Base-by-base conservation (phyloP, 2,113 vertebrate species). In the Urocolius indicus region DNA sequence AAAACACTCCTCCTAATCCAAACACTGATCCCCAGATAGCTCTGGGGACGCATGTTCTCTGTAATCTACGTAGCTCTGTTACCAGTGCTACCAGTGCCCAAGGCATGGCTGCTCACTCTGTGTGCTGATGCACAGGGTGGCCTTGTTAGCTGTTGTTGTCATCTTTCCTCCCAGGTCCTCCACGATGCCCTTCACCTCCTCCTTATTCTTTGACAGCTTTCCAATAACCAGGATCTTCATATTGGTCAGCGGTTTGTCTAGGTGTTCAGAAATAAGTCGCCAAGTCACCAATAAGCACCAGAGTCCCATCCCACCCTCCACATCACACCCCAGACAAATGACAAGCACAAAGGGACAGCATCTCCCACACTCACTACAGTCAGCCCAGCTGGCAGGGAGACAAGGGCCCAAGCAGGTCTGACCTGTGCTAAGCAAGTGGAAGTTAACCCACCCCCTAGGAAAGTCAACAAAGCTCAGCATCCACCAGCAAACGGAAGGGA, bases 131-230 rank as follows among this genome's bases (percentile, higher is more conserved):
- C 99, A 99, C 68, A 99, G 87, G 4, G 97, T 97, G 43, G 99
- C 99, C 95, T 99, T 99, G 96, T 81, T 98, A 87, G 97, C 98
- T 0, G 98, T 97, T 9, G 98, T 84, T 0, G 98, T 99, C 66
- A 99, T 96, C 97, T 99, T 99, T 45, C 99, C 99, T 34, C 99
- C 99, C 30, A 99, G 91, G 22, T 98, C 98, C 95, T 99, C 99
- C 18, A 99, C 97, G 3, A 49, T 58, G 43, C 95, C 87, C 95
- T 99, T 99, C 83, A 99, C 84, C 49, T 99, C 99, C 13, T 99
- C 99, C 95, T 99, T 99, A 97, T 98, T 99, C 97, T 98, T 99
- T 3, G 95, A 94, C 48, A 99, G 98, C 63, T 99, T 99, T 36
- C 99, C 99, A 5, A 99, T 94, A 11, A 97, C 65, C 89, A 99